These are phyloP conservation scores for Crossaster papposus DNA, from an alignment of 53 echinoderm and acorn worm species.

Conservation along the genomic window DNA sequence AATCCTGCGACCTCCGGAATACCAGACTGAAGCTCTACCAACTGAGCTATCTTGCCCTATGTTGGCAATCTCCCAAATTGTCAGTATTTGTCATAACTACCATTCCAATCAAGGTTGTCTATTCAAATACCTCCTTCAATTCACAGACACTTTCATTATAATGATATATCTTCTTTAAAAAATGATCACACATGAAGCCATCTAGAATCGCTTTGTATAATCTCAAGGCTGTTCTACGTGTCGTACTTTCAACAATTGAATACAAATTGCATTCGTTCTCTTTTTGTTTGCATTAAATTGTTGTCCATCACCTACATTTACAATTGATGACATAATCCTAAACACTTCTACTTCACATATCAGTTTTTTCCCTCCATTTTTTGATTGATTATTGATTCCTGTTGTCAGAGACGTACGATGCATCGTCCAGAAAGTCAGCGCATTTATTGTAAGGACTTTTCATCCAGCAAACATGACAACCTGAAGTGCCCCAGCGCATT, in stretches of 20 bases:
- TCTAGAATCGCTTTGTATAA: not conserved
- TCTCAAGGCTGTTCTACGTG: slow-evolving; percentile 1
- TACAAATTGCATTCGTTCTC: slow-evolving; percentile 20
- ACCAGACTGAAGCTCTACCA: too few species aligned
- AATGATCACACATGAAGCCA: not conserved
- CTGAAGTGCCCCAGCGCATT: slow-evolving; percentile 15
- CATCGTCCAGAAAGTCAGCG: slow-evolving; percentile 34
- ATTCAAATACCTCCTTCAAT: not conserved
- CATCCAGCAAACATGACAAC: slow-evolving; percentile 22
- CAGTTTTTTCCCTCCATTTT: slow-evolving; percentile 4
- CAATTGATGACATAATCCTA: slow-evolving; percentile 40
- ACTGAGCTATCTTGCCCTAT: too few species aligned
- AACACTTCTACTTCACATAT: slow-evolving; percentile 15
- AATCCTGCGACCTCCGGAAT: too few species aligned
- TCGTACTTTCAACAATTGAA: not conserved
- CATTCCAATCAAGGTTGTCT: not conserved
- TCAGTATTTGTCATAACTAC: not conserved
- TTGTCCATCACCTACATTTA: not conserved
- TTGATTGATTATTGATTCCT: slow-evolving; percentile 51
- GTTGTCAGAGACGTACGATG: slow-evolving; percentile 14
- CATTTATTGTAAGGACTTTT: not conserved
- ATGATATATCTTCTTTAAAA: not conserved
- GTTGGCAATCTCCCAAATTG: too few species aligned
- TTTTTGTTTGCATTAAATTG: not conserved
- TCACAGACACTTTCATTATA: not conserved